Base-by-base conservation (phyloP, 2,888 invertebrate genomes). In the Cryptophagus acutangulus region DNA sequence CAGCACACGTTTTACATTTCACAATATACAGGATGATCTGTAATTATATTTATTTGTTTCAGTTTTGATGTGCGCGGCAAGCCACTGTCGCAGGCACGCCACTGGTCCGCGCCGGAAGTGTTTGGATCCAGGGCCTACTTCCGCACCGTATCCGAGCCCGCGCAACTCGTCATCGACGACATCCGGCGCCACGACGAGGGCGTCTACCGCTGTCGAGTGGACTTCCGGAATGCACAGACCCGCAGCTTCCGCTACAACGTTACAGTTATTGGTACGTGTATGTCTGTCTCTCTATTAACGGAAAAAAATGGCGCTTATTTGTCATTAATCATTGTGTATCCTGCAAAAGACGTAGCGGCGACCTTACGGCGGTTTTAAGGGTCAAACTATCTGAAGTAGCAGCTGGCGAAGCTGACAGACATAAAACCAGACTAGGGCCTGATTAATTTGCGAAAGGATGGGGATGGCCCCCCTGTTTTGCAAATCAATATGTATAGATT, bases 61-160 rank as follows among this genome's bases (percentile, higher is more conserved):
- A 89, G 90, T 69, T 87, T 90, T 70, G 87, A 90, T 72, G 88
- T 88, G 14, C 80, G 89, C 51, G 89, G 88, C 59, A 88, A 86
- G 71, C 81, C 84, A 53, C 73, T 86, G 55, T 78, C 78, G 36
- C 82, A 87, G 61, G 88, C 87, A 33, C 76, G 81, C 38, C 90
- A 89, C 73, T 86, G 85, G 83, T 89, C 90, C 26, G 84, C 86
- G 40, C 83, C 85, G 41, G 84, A 86, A 69, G 84, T 87, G 61
- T 90, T 91, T 70, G 89, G 88, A 18, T 82, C 84, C 46, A 81
- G 91, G 56, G 90, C 91, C 49, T 84, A 85, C 74, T 90, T 91
- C 74, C 77, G 80, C 62, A 81, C 87, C 40, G 75, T 82, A 41
- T 82, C 85, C 38, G 78, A 84, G 54, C 87, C 89, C 50, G 88